Conservation (phyloP, 2,888 invertebrate species). For the Acanthacorydalis orientalis region DNA sequence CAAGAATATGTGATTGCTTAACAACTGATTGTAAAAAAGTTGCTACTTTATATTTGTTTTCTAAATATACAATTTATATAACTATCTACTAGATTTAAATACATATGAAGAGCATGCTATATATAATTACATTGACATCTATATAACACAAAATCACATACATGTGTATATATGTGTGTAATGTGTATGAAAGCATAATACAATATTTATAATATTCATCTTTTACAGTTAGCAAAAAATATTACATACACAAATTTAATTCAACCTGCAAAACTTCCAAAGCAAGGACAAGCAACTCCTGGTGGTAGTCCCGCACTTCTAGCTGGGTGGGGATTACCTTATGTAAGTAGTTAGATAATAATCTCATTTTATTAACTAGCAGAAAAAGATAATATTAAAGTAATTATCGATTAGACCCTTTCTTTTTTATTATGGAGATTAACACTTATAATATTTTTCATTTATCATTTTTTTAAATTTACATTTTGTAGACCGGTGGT, state of each 20-base stretch:
- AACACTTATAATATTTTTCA: background rate
- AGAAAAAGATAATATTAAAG: no score
- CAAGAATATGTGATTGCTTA: no score
- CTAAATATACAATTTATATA: no score
- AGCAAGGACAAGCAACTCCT: slow-evolving; percentile 6
- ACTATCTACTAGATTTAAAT: no score
- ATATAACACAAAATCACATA: no score
- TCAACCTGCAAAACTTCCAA: slow-evolving; percentile 9
- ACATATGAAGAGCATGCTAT: no score
- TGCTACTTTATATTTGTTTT: no score
- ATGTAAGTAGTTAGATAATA: background rate
- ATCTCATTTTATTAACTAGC: no score
- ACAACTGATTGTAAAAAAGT: no score
- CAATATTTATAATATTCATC: background rate
- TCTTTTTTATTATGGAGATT: no score
- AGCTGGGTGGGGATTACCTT: slow-evolving; percentile 23
- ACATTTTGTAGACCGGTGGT: slow-evolving; percentile 19
- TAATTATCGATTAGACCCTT: no score
- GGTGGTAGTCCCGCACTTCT: slow-evolving; percentile 15
- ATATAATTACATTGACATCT: no score
- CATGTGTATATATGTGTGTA: background rate
- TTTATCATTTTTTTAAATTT: background rate
- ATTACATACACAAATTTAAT: background rate
- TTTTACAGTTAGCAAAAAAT: background rate
- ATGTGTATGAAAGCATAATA: background rate